A percentile compares a stretch with the other conserved stretches of the same genome.
Evolutionary conservation across 2,797 vertebrate genomes (phyloP).

Genomic region (Botia almorhae): DNA sequence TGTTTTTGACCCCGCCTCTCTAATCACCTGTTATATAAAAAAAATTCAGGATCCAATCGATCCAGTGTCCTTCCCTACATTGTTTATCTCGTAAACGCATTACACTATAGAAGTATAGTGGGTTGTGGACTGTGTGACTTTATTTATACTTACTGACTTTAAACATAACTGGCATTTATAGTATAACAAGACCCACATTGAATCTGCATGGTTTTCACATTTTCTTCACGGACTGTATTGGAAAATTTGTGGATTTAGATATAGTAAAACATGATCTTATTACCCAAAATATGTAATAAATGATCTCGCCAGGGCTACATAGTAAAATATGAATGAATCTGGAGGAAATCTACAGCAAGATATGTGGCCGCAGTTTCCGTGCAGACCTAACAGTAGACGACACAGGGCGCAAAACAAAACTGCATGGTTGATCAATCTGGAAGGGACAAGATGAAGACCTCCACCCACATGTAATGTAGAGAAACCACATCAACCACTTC

Average conservation of each 20-base stretch:
- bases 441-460: not conserved
- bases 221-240: not conserved
- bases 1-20: not conserved
- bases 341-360: not conserved
- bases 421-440: not conserved
- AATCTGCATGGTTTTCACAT: not conserved
- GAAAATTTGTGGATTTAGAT: not conserved
- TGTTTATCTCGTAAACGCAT: not conserved
- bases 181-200: not conserved
- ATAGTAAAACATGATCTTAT: not conserved
- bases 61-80: no score
- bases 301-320: not conserved
- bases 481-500: conserved; percentile 1
- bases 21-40: not conserved
- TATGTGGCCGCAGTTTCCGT: not conserved
- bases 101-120: not conserved
- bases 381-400: not conserved
- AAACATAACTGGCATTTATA: not conserved
- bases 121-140: not conserved
- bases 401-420: not conserved
- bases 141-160: no score
- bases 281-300: not conserved
- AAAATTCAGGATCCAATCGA: not conserved
- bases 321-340: not conserved
- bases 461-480: not conserved